Base-by-base conservation (phyloP, 2,797 vertebrate species). In the Sus cebifrons region DNA sequence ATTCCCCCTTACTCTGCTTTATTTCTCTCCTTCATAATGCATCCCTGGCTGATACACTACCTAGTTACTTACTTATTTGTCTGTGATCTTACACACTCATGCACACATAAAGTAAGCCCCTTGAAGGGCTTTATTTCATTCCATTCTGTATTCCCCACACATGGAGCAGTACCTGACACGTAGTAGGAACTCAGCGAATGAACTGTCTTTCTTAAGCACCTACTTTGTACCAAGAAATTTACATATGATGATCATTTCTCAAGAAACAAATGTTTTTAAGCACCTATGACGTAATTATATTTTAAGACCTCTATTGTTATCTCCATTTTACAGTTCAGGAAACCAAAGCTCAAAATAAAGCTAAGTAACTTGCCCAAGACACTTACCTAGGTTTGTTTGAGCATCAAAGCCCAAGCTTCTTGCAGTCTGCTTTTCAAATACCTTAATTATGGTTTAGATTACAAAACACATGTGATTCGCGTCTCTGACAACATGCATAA, bases 191-290 rank as follows among this genome's bases (percentile, higher is more conserved):
- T 67, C 90, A 62, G 3, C 25, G 32, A 78, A 71, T 54, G 60
- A 82, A 88, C 49, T 90, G 82, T n/a, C 49, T 77, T 94, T 93
- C 83, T 77, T 91, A 49, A 91, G 64, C 29, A 88, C 17, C 27
- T 56, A 62, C 54, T 79, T 75, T 44, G 29, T 67, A 15, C 29
- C 82, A 54, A n/a, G 27, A 32, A 56, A 71, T 52, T 68, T 62
- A 65, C 15, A 70, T 10, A 20, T 5, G 4, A 74, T 40, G 49
- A 77, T 15, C 5, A 7, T 23, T 77, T 32, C 68, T 20, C 62
- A 67, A 13, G 14, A 27, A 89, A 74, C 21, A 87, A 40, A 86
- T 74, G 56, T 29, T 65, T 70, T 84, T 56, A 82, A 90, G 52
- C 17, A 44, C 18, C 40, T 78, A 25, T 86, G 87, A 23, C 0